Conservation (phyloP, 2,113 vertebrate species). For the Speoplatyrhinus poulsoni region DNA sequence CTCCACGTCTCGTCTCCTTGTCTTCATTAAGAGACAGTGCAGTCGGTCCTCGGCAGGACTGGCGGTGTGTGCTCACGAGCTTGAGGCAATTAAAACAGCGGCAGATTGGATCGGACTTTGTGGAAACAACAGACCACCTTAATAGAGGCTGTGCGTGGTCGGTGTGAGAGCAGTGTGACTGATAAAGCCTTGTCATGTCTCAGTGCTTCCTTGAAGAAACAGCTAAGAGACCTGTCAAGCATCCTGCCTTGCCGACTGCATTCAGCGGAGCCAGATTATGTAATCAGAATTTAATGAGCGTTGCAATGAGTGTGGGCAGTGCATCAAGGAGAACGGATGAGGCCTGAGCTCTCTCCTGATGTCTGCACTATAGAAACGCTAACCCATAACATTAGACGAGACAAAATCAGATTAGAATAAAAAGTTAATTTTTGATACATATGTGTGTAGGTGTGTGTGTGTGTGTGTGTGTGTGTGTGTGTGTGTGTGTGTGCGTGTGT, state of each 20-base stretch:
- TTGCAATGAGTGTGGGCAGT: no score
- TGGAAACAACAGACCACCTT: conserved; percentile 54
- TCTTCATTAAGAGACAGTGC: conserved; percentile 60
- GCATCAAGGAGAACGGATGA: no score
- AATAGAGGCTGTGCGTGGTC: conserved; percentile 33
- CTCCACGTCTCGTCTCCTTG: conserved; percentile 29
- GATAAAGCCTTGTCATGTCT: conserved; percentile 24
- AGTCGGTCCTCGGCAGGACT: conserved; percentile 50
- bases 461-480: no score
- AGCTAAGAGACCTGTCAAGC: conserved; percentile 12
- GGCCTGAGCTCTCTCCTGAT: no score
- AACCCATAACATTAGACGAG: no score
- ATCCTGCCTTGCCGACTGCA: background rate
- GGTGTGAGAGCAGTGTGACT: conserved; percentile 23
- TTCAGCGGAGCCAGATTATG: background rate
- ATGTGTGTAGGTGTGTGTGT: no score
- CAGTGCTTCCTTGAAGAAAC: conserved; percentile 10
- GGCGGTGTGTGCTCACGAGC: conserved; percentile 50
- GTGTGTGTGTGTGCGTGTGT: no score
- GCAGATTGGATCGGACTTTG: conserved; percentile 62
- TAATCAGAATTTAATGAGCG: background rate
- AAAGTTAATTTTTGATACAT: no score
- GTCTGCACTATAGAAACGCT: no score
- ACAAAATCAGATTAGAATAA: no score
- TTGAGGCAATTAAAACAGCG: conserved; percentile 67